These are phyloP conservation scores for Ochropleura leucogaster DNA, from an alignment of 2,888 invertebrate genomes.

Conservation along the genomic window DNA sequence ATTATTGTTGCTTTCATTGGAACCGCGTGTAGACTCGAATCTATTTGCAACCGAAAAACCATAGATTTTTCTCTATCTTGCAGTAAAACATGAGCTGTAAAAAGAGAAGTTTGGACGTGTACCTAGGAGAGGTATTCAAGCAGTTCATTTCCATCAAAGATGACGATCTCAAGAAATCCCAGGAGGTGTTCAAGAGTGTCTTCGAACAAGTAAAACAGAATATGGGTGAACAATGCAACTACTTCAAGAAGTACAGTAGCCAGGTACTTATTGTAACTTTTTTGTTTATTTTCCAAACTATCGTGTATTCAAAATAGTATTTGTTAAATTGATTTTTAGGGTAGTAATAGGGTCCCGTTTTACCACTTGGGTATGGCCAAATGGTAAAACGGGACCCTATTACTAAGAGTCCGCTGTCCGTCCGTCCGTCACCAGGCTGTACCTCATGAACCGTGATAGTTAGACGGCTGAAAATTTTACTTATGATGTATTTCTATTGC, in stretches of 20 bases:
- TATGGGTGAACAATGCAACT: conserved; percentile 84
- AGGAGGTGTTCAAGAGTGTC: conserved; percentile 82
- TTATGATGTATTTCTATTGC: too few relatives aligned
- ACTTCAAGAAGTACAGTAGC: conserved; percentile 79
- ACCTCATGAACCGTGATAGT: too few relatives aligned
- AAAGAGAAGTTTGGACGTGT: conserved; percentile 78
- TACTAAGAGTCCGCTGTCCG: too few relatives aligned
- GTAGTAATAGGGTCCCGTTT: too few relatives aligned
- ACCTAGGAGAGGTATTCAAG: conserved; percentile 79
- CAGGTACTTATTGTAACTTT: conserved; percentile 73
- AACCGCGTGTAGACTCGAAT: background rate
- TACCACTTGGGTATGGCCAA: too few relatives aligned
- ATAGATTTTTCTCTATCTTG: conserved; percentile 5
- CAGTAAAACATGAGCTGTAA: conserved; percentile 74
- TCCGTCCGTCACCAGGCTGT: too few relatives aligned
- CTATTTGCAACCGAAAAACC: background rate
- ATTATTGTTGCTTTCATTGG: background rate
- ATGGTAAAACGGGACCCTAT: too few relatives aligned
- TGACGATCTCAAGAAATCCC: conserved; percentile 78
- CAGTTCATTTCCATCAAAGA: conserved; percentile 82
- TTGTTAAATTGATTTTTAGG: conserved; percentile 19
- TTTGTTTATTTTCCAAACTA: background rate
- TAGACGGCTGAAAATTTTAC: too few relatives aligned
- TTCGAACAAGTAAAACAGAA: conserved; percentile 81
- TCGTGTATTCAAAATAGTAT: conserved; percentile 21